Percentiles rank a stretch among this genome's conserved stretches.
Evolutionary conservation across 2,797 vertebrate genomes (phyloP).

Genomic region (Buphagus erythrorhynchus): DNA sequence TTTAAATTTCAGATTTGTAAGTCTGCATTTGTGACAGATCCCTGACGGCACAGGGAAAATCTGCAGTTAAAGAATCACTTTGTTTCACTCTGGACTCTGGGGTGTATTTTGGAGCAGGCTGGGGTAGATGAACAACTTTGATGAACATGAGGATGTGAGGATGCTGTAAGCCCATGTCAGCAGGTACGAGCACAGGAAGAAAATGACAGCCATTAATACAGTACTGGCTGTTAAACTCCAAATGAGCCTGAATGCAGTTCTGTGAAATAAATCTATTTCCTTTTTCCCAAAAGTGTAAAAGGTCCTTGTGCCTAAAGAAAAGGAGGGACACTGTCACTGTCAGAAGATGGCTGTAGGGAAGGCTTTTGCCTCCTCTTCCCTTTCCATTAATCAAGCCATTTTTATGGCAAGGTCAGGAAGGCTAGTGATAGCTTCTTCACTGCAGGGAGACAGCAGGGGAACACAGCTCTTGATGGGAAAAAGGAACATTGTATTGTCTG

Average conservation of each 20-base stretch:
- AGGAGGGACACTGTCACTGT: neutral
- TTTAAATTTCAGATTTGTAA: conserved; percentile 1
- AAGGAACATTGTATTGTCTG: neutral
- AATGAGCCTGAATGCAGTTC: conserved; percentile 31
- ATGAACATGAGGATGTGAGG: neutral
- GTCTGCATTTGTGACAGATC: neutral
- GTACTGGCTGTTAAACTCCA: conserved; percentile 17
- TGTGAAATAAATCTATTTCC: conserved; percentile 17
- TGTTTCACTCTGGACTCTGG: neutral
- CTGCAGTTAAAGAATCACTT: conserved; percentile 3
- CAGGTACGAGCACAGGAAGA: neutral
- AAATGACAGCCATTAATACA: conserved; percentile 40
- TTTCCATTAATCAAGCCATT: neutral
- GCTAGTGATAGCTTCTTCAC: neutral
- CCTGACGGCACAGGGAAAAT: neutral
- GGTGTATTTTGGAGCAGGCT: conserved; percentile 11
- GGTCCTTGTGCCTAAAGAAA: conserved; percentile 4
- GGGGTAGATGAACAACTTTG: neutral
- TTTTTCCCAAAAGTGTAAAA: neutral
- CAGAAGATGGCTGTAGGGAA: neutral
- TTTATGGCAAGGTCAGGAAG: neutral
- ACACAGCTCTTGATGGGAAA: neutral
- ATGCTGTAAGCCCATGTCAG: neutral
- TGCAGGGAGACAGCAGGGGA: neutral
- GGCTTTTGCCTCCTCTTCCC: neutral